Evolutionary conservation across 2,113 vertebrate species (phyloP).

Genomic region (Rhynchomys soricoides): DNA sequence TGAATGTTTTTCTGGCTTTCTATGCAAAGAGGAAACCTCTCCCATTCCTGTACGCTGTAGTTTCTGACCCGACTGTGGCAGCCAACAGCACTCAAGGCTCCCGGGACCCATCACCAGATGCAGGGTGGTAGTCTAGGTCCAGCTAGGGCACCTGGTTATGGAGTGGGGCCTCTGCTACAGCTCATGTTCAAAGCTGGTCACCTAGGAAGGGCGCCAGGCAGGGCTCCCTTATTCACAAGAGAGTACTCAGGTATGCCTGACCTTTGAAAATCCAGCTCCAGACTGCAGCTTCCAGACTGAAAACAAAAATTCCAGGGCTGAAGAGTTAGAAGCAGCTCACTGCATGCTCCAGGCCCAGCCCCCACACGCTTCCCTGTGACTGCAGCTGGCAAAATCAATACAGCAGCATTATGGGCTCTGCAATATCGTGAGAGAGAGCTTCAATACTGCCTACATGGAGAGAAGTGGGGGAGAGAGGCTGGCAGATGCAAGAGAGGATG

Average conservation of each 20-base stretch:
- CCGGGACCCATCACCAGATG: slow-evolving; percentile 75
- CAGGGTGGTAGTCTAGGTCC: slow-evolving; percentile 46
- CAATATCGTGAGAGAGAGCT: slow-evolving; percentile 71
- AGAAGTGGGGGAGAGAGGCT: slow-evolving; percentile 64
- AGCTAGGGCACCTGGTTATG: slow-evolving; percentile 18
- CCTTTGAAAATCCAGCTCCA: slow-evolving; percentile 59
- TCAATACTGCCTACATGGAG: slow-evolving; percentile 67
- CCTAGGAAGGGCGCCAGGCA: slow-evolving; percentile 38
- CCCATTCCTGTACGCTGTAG: slow-evolving; percentile 79
- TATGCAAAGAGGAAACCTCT: slow-evolving; percentile 86
- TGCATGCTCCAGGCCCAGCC: slow-evolving; percentile 59
- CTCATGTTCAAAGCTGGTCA: slow-evolving; percentile 38
- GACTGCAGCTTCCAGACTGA: slow-evolving; percentile 63
- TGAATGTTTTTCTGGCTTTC: slow-evolving; percentile 85
- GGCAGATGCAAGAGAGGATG: slow-evolving; percentile 63
- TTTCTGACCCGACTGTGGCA: slow-evolving; percentile 82
- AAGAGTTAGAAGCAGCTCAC: slow-evolving; percentile 66
- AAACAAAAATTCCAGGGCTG: slow-evolving; percentile 73
- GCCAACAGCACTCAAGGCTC: slow-evolving; percentile 57
- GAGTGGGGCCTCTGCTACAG: not conserved
- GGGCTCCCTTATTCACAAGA: slow-evolving; percentile 58
- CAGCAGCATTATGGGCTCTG: slow-evolving; percentile 82
- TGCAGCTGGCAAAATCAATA: slow-evolving; percentile 83
- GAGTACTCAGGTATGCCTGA: slow-evolving; percentile 53
- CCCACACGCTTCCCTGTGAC: slow-evolving; percentile 57